A percentile compares a stretch with the other conserved stretches of the same genome.
Evolutionary conservation across 2,797 vertebrate genomes (phyloP).

Genomic region (Typhlichthys subterraneus): DNA sequence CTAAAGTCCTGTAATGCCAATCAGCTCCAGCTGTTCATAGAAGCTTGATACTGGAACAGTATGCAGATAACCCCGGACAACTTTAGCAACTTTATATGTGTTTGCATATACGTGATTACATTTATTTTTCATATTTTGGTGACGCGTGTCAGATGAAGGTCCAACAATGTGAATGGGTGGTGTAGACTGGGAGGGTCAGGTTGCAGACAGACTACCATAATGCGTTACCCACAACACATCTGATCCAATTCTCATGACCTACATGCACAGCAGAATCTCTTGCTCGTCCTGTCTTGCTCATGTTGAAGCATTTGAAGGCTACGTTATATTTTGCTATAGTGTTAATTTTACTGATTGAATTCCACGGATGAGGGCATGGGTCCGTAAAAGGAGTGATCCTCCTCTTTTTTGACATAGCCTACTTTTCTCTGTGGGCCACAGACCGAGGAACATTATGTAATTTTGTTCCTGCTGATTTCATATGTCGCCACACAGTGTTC

Average conservation of each 20-base stretch:
- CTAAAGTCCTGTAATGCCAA: too few relatives aligned
- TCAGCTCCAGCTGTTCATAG: too few relatives aligned
- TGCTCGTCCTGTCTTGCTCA: constrained; percentile 6
- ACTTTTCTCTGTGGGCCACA: too few relatives aligned
- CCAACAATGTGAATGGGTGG: background rate
- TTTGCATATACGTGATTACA: background rate
- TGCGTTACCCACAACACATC: constrained; percentile 29
- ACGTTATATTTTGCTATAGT: background rate
- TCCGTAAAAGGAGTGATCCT: too few relatives aligned
- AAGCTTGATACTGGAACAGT: too few relatives aligned
- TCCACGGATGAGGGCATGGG: background rate
- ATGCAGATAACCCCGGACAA: too few relatives aligned
- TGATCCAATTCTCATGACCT: constrained; percentile 26
- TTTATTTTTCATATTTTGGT: constrained; percentile 19
- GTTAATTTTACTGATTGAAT: constrained; percentile 15
- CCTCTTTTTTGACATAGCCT: too few relatives aligned
- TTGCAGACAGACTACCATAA: constrained; percentile 12
- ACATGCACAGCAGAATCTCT: constrained; percentile 27
- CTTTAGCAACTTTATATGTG: too few relatives aligned
- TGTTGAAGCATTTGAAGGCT: constrained; percentile 1
- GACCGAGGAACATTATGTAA: constrained; percentile 12
- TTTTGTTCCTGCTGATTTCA: constrained; percentile 8
- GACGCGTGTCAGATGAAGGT: background rate
- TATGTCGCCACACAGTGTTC: constrained; percentile 27
- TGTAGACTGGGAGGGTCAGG: constrained; percentile 4